Evolutionary conservation across 2,797 vertebrate genomes (phyloP).

Genomic region (Fistularia tabacaria): DNA sequence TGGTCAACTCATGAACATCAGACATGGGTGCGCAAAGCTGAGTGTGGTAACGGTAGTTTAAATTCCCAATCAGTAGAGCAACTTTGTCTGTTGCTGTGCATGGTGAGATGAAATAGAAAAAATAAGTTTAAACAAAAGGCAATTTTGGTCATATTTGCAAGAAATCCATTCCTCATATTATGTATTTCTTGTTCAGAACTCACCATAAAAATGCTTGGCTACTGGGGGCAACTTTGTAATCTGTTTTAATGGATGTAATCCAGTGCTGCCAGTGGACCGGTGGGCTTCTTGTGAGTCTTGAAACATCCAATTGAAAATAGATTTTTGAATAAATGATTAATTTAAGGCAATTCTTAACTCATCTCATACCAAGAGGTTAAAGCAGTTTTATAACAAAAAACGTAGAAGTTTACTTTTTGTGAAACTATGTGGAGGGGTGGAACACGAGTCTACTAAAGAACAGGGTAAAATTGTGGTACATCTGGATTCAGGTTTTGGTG

Average conservation of each 20-base stretch:
- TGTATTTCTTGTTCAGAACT: slow-evolving; percentile 3
- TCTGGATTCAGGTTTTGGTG: too few species aligned
- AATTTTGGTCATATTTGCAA: not conserved
- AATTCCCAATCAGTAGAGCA: slow-evolving; percentile 86
- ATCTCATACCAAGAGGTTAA: not conserved
- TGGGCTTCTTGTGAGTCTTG: slow-evolving; percentile 31
- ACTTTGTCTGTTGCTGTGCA: slow-evolving; percentile 85
- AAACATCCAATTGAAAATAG: not conserved
- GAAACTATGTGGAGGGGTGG: too few species aligned
- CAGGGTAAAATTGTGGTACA: too few species aligned
- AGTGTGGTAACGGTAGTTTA: slow-evolving; percentile 81
- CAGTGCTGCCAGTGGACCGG: not conserved
- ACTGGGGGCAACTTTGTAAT: not conserved
- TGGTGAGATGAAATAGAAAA: not conserved
- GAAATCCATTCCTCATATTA: too few species aligned
- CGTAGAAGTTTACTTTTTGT: too few species aligned
- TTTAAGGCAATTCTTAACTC: not conserved
- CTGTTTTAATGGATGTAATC: slow-evolving; percentile 17
- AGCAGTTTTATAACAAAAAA: too few species aligned
- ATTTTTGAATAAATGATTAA: not conserved
- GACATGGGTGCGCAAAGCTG: slow-evolving; percentile 80
- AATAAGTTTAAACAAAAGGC: not conserved
- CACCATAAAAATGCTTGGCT: slow-evolving; percentile 49
- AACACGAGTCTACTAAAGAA: too few species aligned
- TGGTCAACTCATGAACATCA: slow-evolving; percentile 80